Base-by-base conservation (phyloP, 2,113 vertebrate genomes). In the Gymnocephalus cernua region DNA sequence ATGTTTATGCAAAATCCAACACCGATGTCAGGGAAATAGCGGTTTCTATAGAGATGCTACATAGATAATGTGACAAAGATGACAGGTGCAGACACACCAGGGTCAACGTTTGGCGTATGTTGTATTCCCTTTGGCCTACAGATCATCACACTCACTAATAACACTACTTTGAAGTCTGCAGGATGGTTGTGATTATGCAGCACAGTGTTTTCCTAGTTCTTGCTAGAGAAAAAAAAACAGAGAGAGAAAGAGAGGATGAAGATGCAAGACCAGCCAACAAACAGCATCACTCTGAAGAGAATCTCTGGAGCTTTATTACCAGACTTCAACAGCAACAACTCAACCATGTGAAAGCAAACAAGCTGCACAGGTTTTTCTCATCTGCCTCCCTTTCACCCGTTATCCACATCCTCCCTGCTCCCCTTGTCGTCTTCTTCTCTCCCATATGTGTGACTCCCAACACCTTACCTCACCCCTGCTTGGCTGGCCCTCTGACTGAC, bases 231-330 rank as follows among this genome's bases (percentile, higher is more conserved):
- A 71, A 63, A 77, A 61, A 59, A 2, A 38, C 1, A 29, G 1
- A 23, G 1, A 27, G 7, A 23, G 8, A 32, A 4, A 35, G 38
- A 38, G 38, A 11, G 38, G 38, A 41, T 9, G 61, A 51, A 72
- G 83, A 74, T 32, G 67, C 3, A 6, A 85, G 72, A 80, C 41
- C 41, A 81, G 76, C 29, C 79, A 83, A 70, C 38, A 62, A 77
- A 72, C 79, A 74, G 69, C 76, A 54, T 81, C 78, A 80, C 79
- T 78, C 61, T 75, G 48, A 84, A 29, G 64, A 78, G 58, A 58
- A 76, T 87, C 87, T 90, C 82, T 79, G 41, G 86, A 86, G 90
- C 71, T 92, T 88, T 85, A 86, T 91, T 92, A 86, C 63, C 74
- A 84, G 78, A 88, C 72, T 88, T 89, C 71, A 90, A 74, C 66